Evolutionary conservation across 1,140 invertebrate species (phyloP).

Genomic region (Hypsibius dujardini): DNA sequence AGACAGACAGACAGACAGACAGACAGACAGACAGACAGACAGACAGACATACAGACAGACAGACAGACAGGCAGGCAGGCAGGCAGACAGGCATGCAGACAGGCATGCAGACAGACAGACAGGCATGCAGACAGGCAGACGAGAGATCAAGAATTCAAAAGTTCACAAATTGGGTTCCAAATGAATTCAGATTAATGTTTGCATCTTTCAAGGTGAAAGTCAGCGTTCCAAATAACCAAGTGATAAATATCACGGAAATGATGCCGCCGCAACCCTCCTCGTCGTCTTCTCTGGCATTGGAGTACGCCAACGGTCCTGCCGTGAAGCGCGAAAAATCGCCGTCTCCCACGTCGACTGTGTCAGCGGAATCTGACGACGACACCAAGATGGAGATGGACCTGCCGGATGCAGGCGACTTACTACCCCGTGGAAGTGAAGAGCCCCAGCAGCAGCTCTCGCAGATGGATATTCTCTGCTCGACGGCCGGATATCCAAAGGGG

Average conservation of each 20-base stretch:
- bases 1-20: too few relatives aligned
- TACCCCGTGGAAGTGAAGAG: neutral
- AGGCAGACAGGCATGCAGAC: too few relatives aligned
- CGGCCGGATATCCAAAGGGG: constrained; percentile 15
- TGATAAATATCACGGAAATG: constrained; percentile 18
- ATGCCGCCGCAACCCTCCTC: constrained; percentile 23
- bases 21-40: too few relatives aligned
- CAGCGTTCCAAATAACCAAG: neutral
- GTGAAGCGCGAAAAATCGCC: constrained; percentile 25
- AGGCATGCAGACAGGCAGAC: too few relatives aligned
- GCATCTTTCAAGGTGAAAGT: neutral
- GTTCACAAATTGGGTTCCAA: too few relatives aligned
- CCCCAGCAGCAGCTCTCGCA: neutral
- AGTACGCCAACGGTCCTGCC: constrained; percentile 24
- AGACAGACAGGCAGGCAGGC: too few relatives aligned
- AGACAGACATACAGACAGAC: too few relatives aligned
- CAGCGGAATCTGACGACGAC: neutral
- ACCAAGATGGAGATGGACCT: neutral
- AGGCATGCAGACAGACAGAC: too few relatives aligned
- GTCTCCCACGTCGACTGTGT: constrained; percentile 6
- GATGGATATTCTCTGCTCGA: constrained; percentile 2
- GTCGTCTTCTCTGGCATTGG: constrained; percentile 25
- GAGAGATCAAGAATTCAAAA: too few relatives aligned
- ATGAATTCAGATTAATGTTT: constrained; percentile 10
- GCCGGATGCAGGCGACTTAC: neutral